A percentile compares a stretch with the other conserved stretches of the same genome.
phyloP scores from a whole-genome alignment of 2,888 invertebrate species.

The Macropis europaea region DNA sequence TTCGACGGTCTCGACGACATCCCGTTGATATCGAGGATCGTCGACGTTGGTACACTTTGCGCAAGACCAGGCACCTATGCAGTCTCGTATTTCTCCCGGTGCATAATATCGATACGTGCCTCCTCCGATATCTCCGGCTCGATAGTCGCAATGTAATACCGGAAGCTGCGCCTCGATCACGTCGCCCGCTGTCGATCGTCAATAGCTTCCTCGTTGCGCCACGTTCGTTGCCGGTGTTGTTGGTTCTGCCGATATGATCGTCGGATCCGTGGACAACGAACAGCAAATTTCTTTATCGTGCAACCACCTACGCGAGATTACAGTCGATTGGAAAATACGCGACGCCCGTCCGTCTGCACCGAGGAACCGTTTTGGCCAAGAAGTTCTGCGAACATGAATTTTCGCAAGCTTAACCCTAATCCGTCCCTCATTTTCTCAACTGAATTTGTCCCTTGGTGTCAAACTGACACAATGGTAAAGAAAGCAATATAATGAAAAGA shows the following conservation, averaged over 20 bases:
- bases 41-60: constrained; percentile 43
- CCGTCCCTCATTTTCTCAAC: too few species aligned
- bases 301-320: constrained; percentile 48
- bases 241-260: constrained; percentile 36
- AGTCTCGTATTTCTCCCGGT: constrained; percentile 46
- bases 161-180: constrained; percentile 66
- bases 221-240: constrained; percentile 5
- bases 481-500: too few species aligned
- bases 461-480: too few species aligned
- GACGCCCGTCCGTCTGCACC: constrained; percentile 18
- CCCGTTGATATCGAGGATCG: constrained; percentile 30
- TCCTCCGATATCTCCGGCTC: constrained; percentile 55
- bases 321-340: constrained; percentile 35
- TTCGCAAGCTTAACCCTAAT: too few species aligned
- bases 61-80: constrained; percentile 26
- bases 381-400: too few species aligned
- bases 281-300: constrained; percentile 52
- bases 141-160: constrained; percentile 63
- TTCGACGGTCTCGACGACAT: constrained; percentile 28
- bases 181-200: constrained; percentile 59
- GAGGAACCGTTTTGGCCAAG: too few species aligned
- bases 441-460: too few species aligned
- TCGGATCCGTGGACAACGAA: constrained; percentile 5
- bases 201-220: constrained; percentile 52
- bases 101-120: constrained; percentile 57